These are phyloP conservation scores for Psittacula echo DNA, from an alignment of 2,797 vertebrate genomes.

Conservation along the genomic window DNA sequence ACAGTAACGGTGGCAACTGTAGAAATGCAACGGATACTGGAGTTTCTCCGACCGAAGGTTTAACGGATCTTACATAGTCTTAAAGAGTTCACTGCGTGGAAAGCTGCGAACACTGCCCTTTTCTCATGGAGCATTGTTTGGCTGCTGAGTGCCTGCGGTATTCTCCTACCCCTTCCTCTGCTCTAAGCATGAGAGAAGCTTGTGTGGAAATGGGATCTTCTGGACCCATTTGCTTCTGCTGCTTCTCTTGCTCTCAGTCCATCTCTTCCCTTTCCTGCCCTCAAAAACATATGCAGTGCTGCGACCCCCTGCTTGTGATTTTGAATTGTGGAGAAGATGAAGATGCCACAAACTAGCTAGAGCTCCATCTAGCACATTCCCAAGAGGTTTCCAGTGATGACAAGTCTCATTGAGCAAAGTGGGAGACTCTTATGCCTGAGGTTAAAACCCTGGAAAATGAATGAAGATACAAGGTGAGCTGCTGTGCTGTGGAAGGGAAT, in stretches of 20 bases:
- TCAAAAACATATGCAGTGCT: neutral
- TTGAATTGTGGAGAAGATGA: neutral
- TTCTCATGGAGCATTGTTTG: neutral
- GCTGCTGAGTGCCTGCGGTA: neutral
- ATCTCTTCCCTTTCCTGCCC: neutral
- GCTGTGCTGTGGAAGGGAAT: neutral
- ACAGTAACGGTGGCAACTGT: slow-evolving; percentile 44
- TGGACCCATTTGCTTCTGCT: neutral
- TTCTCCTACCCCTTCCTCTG: neutral
- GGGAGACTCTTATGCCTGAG: neutral
- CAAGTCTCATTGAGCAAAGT: neutral
- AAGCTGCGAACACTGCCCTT: neutral
- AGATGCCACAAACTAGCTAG: neutral
- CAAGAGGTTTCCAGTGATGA: neutral
- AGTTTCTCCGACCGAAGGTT: neutral
- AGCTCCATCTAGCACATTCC: neutral
- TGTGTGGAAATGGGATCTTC: neutral
- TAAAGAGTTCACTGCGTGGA: neutral
- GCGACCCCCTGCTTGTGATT: fast-evolving
- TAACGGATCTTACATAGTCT: slow-evolving; percentile 8
- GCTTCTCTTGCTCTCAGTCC: neutral
- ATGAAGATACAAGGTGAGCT: slow-evolving; percentile 31
- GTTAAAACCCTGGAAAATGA: slow-evolving; percentile 12
- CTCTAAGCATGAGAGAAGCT: neutral
- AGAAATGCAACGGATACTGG: slow-evolving; percentile 3